Evolutionary conservation across 2,113 vertebrate genomes (phyloP).

Genomic region (Oryzias javanicus): DNA sequence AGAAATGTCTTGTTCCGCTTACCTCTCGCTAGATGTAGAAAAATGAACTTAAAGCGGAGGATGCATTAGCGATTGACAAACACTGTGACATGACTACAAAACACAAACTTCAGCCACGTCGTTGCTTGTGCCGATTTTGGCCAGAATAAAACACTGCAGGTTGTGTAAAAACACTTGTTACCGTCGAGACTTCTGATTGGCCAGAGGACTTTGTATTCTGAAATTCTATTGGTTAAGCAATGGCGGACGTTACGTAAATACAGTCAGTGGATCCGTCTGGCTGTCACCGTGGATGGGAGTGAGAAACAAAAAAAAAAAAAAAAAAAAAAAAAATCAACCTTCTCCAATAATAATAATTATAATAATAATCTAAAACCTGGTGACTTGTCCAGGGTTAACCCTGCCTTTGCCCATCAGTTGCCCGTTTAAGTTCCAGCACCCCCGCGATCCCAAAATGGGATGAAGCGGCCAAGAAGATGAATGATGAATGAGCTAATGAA

Average conservation of each 20-base stretch:
- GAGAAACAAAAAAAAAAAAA: too few species aligned
- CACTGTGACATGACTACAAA: slow-evolving; percentile 56
- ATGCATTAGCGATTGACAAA: slow-evolving; percentile 36
- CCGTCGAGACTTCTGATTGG: slow-evolving; percentile 65
- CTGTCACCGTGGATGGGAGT: too few species aligned
- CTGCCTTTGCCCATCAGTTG: too few species aligned
- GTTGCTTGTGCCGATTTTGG: slow-evolving; percentile 21
- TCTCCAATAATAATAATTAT: too few species aligned
- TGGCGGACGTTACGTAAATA: background rate
- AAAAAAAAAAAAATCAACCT: too few species aligned
- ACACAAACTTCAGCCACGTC: background rate
- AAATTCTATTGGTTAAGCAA: slow-evolving; percentile 54
- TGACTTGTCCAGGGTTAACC: too few species aligned
- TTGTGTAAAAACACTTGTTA: slow-evolving; percentile 18
- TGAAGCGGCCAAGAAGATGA: too few species aligned
- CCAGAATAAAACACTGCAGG: slow-evolving; percentile 26
- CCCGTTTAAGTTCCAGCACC: too few species aligned
- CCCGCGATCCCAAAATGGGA: too few species aligned
- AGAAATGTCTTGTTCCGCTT: slow-evolving; percentile 24
- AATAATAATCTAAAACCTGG: too few species aligned
- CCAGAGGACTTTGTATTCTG: background rate
- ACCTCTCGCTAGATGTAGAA: slow-evolving; percentile 78
- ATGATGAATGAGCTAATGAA: too few species aligned
- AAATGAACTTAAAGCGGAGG: slow-evolving; percentile 27
- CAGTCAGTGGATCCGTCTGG: too few species aligned